Evolutionary conservation across 2,113 vertebrate species (phyloP).

Genomic region (Vidua macroura): DNA sequence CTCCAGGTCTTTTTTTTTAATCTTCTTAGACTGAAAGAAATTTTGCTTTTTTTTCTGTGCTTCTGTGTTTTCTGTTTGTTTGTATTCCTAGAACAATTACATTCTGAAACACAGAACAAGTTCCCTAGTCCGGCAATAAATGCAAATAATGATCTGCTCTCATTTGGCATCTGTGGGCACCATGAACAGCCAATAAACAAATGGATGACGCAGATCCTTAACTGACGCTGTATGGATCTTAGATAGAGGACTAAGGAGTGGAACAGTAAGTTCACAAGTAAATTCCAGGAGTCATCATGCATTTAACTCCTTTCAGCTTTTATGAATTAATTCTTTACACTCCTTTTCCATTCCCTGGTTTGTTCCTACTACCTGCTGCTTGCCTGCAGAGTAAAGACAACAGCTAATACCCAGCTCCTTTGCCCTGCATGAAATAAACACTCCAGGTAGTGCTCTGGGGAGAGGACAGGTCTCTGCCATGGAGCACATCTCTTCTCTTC

Average conservation of each 20-base stretch:
- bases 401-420: not conserved
- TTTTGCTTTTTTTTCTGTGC: not conserved
- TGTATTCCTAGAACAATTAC: conserved; percentile 2
- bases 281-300: not conserved
- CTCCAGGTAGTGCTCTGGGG: not conserved
- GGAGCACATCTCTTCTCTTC: not conserved
- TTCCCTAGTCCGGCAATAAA: not conserved
- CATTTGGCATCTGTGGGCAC: not conserved
- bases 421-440: not conserved
- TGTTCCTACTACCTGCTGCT: not conserved
- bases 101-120: not conserved
- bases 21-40: not conserved
- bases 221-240: not conserved
- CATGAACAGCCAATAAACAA: not conserved
- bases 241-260: not conserved
- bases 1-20: not conserved
- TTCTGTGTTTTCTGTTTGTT: conserved; percentile 18
- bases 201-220: conserved; percentile 1
- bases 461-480: not conserved
- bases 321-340: not conserved
- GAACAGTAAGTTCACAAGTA: not conserved
- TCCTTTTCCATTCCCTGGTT: not conserved
- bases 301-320: not conserved
- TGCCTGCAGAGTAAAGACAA: not conserved
- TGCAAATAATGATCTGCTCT: conserved; percentile 16